Conservation (phyloP, 2,797 vertebrate genomes). For the Tamandua tetradactyla region DNA sequence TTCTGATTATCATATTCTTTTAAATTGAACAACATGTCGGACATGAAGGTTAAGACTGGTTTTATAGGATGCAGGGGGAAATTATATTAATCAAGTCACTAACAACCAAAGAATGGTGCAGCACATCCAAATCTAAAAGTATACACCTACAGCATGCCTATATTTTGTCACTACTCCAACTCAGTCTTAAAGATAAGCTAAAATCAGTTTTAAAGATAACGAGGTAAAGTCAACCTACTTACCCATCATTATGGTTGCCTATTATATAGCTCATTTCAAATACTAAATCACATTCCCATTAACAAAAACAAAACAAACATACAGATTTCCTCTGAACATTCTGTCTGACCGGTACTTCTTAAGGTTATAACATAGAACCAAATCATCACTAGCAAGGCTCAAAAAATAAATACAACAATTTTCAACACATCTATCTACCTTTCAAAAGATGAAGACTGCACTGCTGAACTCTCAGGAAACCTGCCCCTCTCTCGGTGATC, state of each 20-base stretch:
- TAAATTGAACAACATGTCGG: neutral
- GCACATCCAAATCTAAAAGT: neutral
- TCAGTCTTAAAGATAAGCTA: neutral
- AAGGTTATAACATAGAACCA: slow-evolving; percentile 16
- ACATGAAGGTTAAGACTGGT: neutral
- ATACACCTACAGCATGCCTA: neutral
- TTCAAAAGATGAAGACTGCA: slow-evolving; percentile 92
- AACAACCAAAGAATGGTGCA: neutral
- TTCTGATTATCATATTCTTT: neutral
- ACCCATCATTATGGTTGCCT: neutral
- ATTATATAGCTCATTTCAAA: slow-evolving; percentile 23
- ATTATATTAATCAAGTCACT: neutral
- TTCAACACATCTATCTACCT: slow-evolving; percentile 84
- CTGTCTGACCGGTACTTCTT: neutral
- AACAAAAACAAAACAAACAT: neutral
- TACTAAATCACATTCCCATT: neutral
- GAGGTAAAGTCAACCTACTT: neutral
- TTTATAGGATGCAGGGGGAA: neutral
- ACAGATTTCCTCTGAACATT: neutral
- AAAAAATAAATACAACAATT: neutral
- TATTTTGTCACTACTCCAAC: neutral
- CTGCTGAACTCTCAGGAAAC: slow-evolving; percentile 89
- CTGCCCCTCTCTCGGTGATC: slow-evolving; percentile 92
- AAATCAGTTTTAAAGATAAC: neutral
- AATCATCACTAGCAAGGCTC: neutral